These are phyloP conservation scores for Xiphophorus hellerii DNA, from an alignment of 2,113 vertebrate genomes.

Conservation along the genomic window DNA sequence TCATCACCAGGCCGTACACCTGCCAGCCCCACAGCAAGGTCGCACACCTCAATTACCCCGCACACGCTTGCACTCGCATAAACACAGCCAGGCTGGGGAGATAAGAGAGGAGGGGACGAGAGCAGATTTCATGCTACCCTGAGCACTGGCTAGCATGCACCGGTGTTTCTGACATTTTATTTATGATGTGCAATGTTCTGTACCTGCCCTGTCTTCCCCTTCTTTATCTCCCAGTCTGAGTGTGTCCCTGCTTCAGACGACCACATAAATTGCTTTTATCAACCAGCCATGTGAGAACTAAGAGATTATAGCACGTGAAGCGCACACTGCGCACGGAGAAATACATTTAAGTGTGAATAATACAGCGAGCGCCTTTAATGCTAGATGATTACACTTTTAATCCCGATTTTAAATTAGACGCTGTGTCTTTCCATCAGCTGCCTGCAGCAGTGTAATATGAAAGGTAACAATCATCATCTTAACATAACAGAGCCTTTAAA, in stretches of 20 bases:
- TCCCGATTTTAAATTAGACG: not conserved
- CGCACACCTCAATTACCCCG: conserved; percentile 75
- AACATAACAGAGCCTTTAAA: conserved; percentile 32
- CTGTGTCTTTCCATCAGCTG: not conserved
- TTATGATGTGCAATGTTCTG: conserved; percentile 72
- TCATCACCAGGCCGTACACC: conserved; percentile 64
- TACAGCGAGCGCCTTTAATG: not conserved
- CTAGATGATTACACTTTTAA: not conserved
- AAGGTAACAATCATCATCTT: conserved; percentile 22
- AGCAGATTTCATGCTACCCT: conserved; percentile 74
- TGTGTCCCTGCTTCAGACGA: conserved; percentile 25
- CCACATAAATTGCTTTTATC: conserved; percentile 22
- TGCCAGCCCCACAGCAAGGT: conserved; percentile 77
- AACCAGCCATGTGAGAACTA: not conserved
- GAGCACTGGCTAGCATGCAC: conserved; percentile 70
- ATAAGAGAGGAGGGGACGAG: conserved; percentile 59
- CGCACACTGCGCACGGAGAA: not conserved
- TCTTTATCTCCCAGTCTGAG: conserved; percentile 32
- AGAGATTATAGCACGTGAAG: not conserved
- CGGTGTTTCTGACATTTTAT: conserved; percentile 76
- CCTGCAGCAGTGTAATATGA: conserved; percentile 10
- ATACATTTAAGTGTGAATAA: not conserved
- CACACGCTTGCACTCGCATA: conserved; percentile 22
- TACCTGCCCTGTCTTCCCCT: conserved; percentile 30
- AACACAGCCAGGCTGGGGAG: conserved; percentile 48